phyloP scores from a whole-genome alignment of 1,140 invertebrate genomes.

The Paralvinella palmiformis region DNA sequence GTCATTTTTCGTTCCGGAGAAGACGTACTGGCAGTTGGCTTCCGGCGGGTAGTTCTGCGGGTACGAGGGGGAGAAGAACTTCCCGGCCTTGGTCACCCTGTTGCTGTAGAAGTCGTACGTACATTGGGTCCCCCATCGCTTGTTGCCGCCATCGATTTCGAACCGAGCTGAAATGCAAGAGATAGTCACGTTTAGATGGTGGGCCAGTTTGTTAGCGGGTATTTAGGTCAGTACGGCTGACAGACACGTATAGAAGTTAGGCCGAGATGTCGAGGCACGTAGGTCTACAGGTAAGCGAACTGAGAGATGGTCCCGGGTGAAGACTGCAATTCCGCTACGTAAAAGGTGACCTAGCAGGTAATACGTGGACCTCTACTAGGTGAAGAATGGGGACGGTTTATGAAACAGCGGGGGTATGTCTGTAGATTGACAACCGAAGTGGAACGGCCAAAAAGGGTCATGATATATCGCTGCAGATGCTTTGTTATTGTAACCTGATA shows the following conservation, averaged over 20 bases:
- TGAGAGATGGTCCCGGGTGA: no score
- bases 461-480: no score
- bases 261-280: no score
- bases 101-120: conserved; percentile 70
- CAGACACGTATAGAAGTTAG: neutral
- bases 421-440: no score
- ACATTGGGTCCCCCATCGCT: conserved; percentile 59
- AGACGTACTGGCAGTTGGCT: conserved; percentile 70
- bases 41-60: conserved; percentile 78
- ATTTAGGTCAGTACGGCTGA: neutral
- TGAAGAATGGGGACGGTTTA: no score
- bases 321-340: no score
- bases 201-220: neutral
- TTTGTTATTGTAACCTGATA: no score
- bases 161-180: conserved; percentile 14
- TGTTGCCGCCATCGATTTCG: conserved; percentile 16
- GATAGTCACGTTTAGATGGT: neutral
- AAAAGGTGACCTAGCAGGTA: no score
- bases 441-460: no score
- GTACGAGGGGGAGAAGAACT: conserved; percentile 74
- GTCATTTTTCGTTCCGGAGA: conserved; percentile 53
- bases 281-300: no score
- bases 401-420: no score
- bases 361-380: no score
- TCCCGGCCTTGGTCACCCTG: conserved; percentile 59